These are phyloP conservation scores for Hippocampus guttulatus DNA, from an alignment of 2,113 vertebrate genomes.

Conservation along the genomic window DNA sequence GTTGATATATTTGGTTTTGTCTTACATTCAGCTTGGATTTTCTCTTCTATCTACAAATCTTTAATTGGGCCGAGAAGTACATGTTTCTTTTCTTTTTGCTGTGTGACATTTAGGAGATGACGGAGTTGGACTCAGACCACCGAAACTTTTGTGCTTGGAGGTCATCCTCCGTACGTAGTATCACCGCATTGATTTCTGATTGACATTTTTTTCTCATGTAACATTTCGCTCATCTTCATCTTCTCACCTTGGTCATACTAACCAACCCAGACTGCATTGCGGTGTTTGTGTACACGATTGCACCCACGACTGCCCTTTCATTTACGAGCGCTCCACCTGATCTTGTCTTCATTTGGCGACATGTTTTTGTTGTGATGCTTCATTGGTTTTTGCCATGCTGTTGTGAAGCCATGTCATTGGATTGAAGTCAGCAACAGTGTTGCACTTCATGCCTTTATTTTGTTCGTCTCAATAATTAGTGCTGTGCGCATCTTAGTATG, in stretches of 20 bases:
- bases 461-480: not conserved
- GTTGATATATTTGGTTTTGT: slow-evolving; percentile 19
- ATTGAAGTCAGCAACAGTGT: slow-evolving; percentile 13
- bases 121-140: slow-evolving; percentile 56
- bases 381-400: slow-evolving; percentile 6
- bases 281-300: slow-evolving; percentile 37
- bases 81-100: slow-evolving; percentile 45
- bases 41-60: slow-evolving; percentile 1
- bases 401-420: slow-evolving; percentile 11
- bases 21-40: slow-evolving; percentile 5
- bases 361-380: slow-evolving; percentile 29
- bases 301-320: slow-evolving; percentile 18
- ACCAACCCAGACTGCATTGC: slow-evolving; percentile 35
- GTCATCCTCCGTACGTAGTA: slow-evolving; percentile 67
- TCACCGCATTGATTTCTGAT: slow-evolving; percentile 42
- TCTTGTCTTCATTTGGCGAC: slow-evolving; percentile 24
- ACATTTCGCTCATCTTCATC: slow-evolving; percentile 1
- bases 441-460: not conserved
- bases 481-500: not conserved
- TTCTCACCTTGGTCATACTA: slow-evolving; percentile 19
- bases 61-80: slow-evolving; percentile 23
- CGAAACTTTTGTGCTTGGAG: slow-evolving; percentile 69
- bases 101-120: slow-evolving; percentile 63
- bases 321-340: slow-evolving; percentile 18
- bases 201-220: slow-evolving; percentile 34